Base-by-base conservation (phyloP, 2,113 vertebrate genomes). In the Crotalus horridus region DNA sequence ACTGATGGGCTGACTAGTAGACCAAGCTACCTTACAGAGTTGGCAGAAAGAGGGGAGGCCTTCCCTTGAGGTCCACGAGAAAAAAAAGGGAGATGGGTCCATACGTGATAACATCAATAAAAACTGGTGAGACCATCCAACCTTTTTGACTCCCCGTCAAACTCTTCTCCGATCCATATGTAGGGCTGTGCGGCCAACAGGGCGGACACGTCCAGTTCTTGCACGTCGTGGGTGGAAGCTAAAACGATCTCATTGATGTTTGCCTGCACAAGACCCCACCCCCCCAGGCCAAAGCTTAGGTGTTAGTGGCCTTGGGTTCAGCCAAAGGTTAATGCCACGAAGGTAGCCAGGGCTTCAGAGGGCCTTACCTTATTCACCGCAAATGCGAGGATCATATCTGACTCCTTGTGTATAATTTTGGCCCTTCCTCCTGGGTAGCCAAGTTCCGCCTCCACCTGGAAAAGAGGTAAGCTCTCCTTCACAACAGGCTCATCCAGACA, bases 371-470 rank as follows among this genome's bases (percentile, higher is more conserved):
- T 99, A 96, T 99, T 99, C 95, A 99, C 98, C 33, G 99, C 98
- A 97, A 99, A 99, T 2, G 99, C 99, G 98, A 99, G 99, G 95
- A 99, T 99, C 96, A 99, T 99, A 96, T 99, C 99, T 0, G 99
- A 99, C 88, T 99, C 99, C 96, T 99, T 99, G 95, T 99, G 99
- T 96, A 99, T 98, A 92, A 99, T 97, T 97, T 99, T 99, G 91
- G 99, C 99, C 95, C 99, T 99, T 92, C 99, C 98, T 93, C 99
- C 99, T 33, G 99, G 99, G 94, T 99, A 99, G 90, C 99, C 99
- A 85, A 99, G 98, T 96, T 99, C 99, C 86, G 99, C 99, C 97
- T 99, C 99, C 93, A 99, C 99, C 99, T 99, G 97, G 53, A 97
- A 97, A 97, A 97, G 91, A 97, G 91, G 4, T 29, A 4, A 61